Evolutionary conservation across 1,140 invertebrate genomes (phyloP).

Genomic region (Venturia canescens): DNA sequence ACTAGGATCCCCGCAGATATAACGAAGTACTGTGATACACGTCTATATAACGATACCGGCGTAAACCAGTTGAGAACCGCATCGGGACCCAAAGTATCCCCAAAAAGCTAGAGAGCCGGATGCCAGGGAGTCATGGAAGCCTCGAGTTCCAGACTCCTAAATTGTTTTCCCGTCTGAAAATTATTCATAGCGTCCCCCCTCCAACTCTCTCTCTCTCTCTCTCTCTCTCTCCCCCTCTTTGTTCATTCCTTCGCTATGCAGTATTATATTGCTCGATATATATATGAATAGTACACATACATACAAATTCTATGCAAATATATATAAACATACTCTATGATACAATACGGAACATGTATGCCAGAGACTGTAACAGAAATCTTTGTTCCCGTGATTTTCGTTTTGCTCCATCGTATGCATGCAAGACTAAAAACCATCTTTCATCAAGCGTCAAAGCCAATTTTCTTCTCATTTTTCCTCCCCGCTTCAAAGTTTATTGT

Average conservation of each 20-base stretch:
- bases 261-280: neutral
- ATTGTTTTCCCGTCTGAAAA: conserved; percentile 61
- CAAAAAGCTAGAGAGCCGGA: conserved; percentile 27
- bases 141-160: conserved; percentile 58
- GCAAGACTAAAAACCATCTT: neutral
- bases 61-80: conserved; percentile 48
- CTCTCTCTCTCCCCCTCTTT: conserved; percentile 22
- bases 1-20: neutral
- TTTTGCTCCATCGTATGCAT: neutral
- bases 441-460: neutral
- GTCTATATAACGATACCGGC: neutral
- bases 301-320: neutral
- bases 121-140: conserved; percentile 53
- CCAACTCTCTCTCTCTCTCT: neutral
- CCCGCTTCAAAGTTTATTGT: neutral
- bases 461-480: neutral
- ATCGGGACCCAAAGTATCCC: conserved; percentile 47
- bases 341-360: neutral
- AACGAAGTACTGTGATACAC: neutral
- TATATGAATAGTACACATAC: no score
- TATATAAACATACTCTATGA: neutral
- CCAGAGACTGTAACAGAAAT: neutral
- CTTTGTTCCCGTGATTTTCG: conserved; percentile 33
- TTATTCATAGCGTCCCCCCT: conserved; percentile 56
- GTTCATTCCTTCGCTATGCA: neutral